A percentile compares a stretch with the other conserved stretches of the same genome.
phyloP scores from a whole-genome alignment of 64 coral and sea anemone genomes.

The Porites australiensis region DNA sequence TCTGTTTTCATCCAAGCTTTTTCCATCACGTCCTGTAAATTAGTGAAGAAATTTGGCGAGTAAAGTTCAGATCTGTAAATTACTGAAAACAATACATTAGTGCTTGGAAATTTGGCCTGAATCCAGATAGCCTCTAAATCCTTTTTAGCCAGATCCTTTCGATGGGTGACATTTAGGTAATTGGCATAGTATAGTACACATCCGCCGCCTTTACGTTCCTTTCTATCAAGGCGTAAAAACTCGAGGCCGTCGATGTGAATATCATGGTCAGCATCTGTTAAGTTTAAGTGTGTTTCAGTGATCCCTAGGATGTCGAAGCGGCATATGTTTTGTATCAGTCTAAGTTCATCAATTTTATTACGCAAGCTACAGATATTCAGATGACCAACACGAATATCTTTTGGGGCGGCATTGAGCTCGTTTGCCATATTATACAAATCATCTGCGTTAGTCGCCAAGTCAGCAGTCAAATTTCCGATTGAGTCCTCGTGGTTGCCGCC shows the following conservation, averaged over 20 bases:
- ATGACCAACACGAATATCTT: constrained; percentile 10
- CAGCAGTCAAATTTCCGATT: constrained; percentile 13
- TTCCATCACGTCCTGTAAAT: constrained; percentile 26
- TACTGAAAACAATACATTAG: constrained; percentile 32
- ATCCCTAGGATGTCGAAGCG: constrained; percentile 45
- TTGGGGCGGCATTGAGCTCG: constrained; percentile 4
- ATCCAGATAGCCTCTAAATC: constrained; percentile 61
- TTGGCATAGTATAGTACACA: constrained; percentile 66
- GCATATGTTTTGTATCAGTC: constrained; percentile 37
- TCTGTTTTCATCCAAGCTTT: constrained; percentile 44
- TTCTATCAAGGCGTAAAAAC: constrained; percentile 47
- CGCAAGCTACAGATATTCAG: constrained; percentile 51
- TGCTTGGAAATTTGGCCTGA: constrained; percentile 59
- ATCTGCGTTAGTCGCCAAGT: constrained; percentile 15
- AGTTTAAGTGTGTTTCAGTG: constrained; percentile 55
- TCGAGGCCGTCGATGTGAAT: constrained; percentile 53
- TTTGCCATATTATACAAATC: constrained; percentile 30
- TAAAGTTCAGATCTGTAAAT: constrained; percentile 63
- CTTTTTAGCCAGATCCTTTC: constrained; percentile 38
- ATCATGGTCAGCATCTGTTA: constrained; percentile 13
- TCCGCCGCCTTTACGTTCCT: constrained; percentile 51
- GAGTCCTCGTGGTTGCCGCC: not conserved
- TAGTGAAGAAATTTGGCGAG: constrained; percentile 48
- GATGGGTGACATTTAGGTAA: constrained; percentile 32
- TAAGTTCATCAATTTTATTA: constrained; percentile 37